Percentiles rank a stretch among this genome's conserved stretches.
Conservation (phyloP, 23 tunicate genomes). For the Oikopleura vanhoeffeni region DNA sequence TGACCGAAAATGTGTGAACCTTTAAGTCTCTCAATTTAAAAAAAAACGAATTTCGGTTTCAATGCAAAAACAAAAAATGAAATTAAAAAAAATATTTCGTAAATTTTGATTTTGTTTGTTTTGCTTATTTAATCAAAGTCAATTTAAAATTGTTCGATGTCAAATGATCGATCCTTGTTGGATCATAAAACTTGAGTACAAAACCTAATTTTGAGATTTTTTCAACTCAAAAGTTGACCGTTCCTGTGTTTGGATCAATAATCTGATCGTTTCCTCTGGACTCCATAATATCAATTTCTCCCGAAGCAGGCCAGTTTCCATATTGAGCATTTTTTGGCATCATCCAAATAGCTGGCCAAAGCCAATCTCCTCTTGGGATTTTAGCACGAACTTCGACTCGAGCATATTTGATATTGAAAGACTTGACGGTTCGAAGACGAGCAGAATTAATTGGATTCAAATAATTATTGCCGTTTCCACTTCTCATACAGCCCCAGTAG, state of each 20-base stretch:
- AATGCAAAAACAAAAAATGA: no score
- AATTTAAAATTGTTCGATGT: no score
- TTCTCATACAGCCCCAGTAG: slow-evolving; percentile 46
- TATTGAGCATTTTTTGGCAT: slow-evolving; percentile 46
- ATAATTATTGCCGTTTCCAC: slow-evolving; percentile 43
- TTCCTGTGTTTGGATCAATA: not conserved
- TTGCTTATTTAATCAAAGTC: not conserved
- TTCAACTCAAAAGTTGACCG: slow-evolving; percentile 10
- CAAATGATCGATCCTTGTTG: no score
- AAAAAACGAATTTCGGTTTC: no score
- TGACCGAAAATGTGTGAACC: no score
- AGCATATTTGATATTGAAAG: slow-evolving; percentile 55
- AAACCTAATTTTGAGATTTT: no score
- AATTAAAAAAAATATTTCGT: no score
- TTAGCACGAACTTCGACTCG: slow-evolving; percentile 61
- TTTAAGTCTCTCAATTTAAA: no score
- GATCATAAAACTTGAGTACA: no score
- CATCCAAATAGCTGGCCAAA: slow-evolving; percentile 94
- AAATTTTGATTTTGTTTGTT: not conserved
- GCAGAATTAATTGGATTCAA: slow-evolving; percentile 67
- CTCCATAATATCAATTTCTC: slow-evolving; percentile 66
- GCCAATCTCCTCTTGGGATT: slow-evolving; percentile 80
- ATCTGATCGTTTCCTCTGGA: slow-evolving; percentile 35
- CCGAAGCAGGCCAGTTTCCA: slow-evolving; percentile 91
- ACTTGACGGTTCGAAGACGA: slow-evolving; percentile 44